Evolutionary conservation across 2,113 vertebrate species (phyloP).

Genomic region (Corydoras maculifer): DNA sequence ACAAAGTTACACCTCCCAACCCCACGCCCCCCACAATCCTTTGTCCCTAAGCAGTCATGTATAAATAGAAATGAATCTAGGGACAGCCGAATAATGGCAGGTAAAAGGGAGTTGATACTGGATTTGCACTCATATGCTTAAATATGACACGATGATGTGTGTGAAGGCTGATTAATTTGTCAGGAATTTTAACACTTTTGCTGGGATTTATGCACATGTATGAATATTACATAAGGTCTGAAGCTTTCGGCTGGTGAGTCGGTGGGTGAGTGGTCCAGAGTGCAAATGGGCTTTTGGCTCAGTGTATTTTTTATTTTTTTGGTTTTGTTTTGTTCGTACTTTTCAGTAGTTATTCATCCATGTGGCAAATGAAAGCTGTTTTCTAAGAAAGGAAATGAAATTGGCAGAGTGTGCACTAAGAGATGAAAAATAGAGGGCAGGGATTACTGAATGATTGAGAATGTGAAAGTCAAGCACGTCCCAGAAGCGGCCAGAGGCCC

Average conservation of each 20-base stretch:
- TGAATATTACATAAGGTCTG: no score
- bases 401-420: constrained; percentile 18
- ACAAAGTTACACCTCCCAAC: not conserved
- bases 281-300: constrained; percentile 51
- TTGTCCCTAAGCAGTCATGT: no score
- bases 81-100: no score
- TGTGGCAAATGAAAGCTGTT: constrained; percentile 57
- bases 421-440: not conserved
- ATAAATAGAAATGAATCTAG: no score
- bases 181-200: no score
- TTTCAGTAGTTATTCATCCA: constrained; percentile 53
- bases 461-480: constrained; percentile 39
- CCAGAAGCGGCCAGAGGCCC: constrained; percentile 12
- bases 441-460: constrained; percentile 63
- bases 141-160: no score
- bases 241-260: constrained; percentile 5
- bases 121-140: no score
- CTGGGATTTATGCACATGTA: no score
- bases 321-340: constrained; percentile 58
- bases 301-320: constrained; percentile 43
- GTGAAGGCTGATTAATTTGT: no score
- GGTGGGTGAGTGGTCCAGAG: constrained; percentile 52
- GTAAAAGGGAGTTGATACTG: no score
- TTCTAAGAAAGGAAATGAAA: constrained; percentile 53
- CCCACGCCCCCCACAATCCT: no score